These are phyloP conservation scores for Agrilus planipennis DNA, from an alignment of 1,140 invertebrate species.

Conservation along the genomic window DNA sequence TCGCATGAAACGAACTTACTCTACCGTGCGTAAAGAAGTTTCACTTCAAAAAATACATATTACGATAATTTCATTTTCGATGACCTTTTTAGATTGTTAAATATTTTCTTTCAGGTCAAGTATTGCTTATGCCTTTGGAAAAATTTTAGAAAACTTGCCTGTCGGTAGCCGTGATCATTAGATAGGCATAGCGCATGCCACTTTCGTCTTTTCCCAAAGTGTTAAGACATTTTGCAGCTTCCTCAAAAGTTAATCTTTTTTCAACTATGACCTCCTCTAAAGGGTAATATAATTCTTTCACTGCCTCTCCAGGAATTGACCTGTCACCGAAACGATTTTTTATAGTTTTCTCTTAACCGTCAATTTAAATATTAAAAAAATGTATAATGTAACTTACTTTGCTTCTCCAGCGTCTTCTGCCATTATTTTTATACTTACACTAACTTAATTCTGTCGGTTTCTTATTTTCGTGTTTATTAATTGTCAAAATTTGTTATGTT, in stretches of 20 bases:
- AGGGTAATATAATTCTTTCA: neutral
- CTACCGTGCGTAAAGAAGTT: too few species aligned
- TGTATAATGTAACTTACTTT: neutral
- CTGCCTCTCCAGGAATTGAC: slow-evolving; percentile 9
- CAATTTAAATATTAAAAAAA: neutral
- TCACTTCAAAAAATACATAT: too few species aligned
- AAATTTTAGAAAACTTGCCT: too few species aligned
- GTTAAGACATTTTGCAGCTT: slow-evolving; percentile 27
- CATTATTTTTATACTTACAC: too few species aligned
- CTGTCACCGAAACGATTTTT: slow-evolving; percentile 8
- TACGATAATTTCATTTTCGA: too few species aligned
- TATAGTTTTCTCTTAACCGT: neutral
- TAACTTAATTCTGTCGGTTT: too few species aligned
- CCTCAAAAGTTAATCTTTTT: slow-evolving; percentile 28
- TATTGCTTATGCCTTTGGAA: too few species aligned
- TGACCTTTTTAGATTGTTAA: too few species aligned
- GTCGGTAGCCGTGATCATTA: slow-evolving; percentile 24
- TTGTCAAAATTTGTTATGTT: too few species aligned
- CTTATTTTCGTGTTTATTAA: too few species aligned
- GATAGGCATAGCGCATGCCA: slow-evolving; percentile 29
- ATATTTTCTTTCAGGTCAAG: too few species aligned
- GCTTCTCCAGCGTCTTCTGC: neutral
- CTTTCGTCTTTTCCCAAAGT: slow-evolving; percentile 30
- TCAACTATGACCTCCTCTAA: slow-evolving; percentile 20
- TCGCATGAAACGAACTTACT: too few species aligned